A percentile compares a stretch with the other conserved stretches of the same genome.
phyloP scores from a whole-genome alignment of 2,888 invertebrate species.

The Crematogaster levior region DNA sequence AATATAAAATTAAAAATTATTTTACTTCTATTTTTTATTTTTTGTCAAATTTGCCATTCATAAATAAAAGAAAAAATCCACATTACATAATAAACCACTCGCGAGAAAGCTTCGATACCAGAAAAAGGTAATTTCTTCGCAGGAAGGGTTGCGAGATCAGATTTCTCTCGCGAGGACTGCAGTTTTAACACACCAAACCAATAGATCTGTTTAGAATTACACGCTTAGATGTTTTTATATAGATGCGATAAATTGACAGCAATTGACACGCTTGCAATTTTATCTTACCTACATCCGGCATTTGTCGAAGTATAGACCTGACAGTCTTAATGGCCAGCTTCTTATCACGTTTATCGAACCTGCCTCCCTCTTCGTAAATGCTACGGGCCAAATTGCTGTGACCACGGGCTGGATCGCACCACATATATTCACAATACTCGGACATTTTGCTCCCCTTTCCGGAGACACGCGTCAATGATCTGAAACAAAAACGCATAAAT shows the following conservation, averaged over 20 bases:
- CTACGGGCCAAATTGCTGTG: conserved; percentile 77
- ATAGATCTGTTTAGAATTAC: not conserved
- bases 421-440: conserved; percentile 84
- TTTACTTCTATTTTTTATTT: not conserved
- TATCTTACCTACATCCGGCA: conserved; percentile 82
- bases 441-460: conserved; percentile 74
- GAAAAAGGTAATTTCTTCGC: not conserved
- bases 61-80: not conserved
- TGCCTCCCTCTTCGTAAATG: conserved; percentile 80
- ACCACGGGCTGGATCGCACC: conserved; percentile 79
- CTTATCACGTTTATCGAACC: conserved; percentile 80
- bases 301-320: conserved; percentile 81
- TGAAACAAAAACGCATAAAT: conserved; percentile 31
- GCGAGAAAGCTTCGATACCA: not conserved
- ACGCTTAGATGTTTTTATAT: not conserved
- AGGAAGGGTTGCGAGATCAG: not conserved
- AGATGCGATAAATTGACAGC: not conserved
- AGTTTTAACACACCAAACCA: not conserved
- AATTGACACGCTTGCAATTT: not conserved
- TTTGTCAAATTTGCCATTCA: not conserved
- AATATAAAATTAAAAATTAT: conserved; percentile 2
- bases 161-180: not conserved
- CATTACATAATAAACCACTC: not conserved
- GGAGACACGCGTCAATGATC: conserved; percentile 5
- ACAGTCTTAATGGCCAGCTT: conserved; percentile 84